Base-by-base conservation (phyloP, 2,888 invertebrate genomes). In the Drosophila hawaiiensis region DNA sequence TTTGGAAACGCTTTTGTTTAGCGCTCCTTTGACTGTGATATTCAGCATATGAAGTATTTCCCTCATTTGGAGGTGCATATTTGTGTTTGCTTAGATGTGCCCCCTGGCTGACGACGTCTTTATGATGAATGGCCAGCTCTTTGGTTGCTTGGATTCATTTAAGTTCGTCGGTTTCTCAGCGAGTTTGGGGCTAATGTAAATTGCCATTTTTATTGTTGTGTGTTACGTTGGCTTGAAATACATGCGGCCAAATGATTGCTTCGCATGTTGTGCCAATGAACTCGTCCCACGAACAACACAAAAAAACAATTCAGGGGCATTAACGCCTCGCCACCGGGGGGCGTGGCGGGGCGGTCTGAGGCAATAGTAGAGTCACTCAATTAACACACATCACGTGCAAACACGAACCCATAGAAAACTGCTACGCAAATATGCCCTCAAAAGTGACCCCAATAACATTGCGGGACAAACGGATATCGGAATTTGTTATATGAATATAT, bases 181-280 rank as follows among this genome's bases (percentile, higher is more conserved):
- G 3, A 19, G 60, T 41, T 65, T 73, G 73, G 61, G 68, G 64
- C 62, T 82, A 84, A 82, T 84, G 84, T 84, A 82, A 82, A 80
- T 85, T 78, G 73, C 71, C 79, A 72, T 64, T 72, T 79, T 79
- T 74, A 70, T 77, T 69, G 71, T 71, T 73, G 66, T 56, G 43
- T 37, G 28, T 54, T 66, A 52, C n/a, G 60, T 63, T 54, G 29
- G 52, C 37, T 50, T 62, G 62, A 60, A 67, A 12, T 25, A 33
- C n/a, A 64, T 47, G 16, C 43, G 65, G 53, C 65, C 83, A 85
- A 85, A 85, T 86, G 84, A 86, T 86, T 83, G 77, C 73, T 79
- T 89, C 76, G 84, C 84, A 85, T 89, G 84, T 86, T 69, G 77
- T 79, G 84, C 81, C 89, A 85, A 89, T 85, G 84, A 85, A 85